phyloP scores from a whole-genome alignment of 1,140 invertebrate species.

The Ptiloglossa arizonensis region DNA sequence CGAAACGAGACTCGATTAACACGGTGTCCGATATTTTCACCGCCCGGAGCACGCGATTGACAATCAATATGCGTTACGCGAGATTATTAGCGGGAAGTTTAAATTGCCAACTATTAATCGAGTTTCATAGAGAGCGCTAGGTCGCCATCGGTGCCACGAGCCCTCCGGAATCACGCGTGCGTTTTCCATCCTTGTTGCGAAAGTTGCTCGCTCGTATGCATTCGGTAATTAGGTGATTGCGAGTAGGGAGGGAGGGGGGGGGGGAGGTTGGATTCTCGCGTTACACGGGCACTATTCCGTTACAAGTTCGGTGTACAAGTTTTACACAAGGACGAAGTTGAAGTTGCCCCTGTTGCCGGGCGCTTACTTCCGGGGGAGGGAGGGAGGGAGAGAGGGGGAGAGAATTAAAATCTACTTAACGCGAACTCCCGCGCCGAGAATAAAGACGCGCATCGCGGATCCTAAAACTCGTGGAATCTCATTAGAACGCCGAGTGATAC shows the following conservation, averaged over 20 bases:
- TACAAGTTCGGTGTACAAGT: slow-evolving; percentile 37
- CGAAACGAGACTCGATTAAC: not conserved
- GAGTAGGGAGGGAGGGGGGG: no score
- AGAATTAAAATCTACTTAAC: slow-evolving; percentile 45
- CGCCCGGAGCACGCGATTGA: not conserved
- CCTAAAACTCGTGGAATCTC: not conserved
- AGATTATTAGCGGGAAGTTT: not conserved
- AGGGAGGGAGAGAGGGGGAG: no score
- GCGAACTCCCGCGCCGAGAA: not conserved
- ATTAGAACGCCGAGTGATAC: not conserved
- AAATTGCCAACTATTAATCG: slow-evolving; percentile 1
- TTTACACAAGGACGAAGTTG: slow-evolving; percentile 35
- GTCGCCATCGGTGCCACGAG: not conserved
- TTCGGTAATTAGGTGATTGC: slow-evolving; percentile 54
- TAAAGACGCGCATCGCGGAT: not conserved
- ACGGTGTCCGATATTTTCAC: not conserved
- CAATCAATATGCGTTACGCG: not conserved
- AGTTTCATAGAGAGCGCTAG: not conserved
- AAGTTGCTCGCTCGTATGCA: slow-evolving; percentile 17
- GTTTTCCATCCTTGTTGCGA: not conserved
- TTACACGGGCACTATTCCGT: slow-evolving; percentile 28
- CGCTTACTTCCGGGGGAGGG: slow-evolving; percentile 41
- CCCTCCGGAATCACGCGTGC: not conserved
- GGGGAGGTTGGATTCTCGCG: slow-evolving; percentile 44
- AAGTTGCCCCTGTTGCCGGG: slow-evolving; percentile 44